phyloP scores from a whole-genome alignment of 2,888 invertebrate species.

The Endomychus coccineus region DNA sequence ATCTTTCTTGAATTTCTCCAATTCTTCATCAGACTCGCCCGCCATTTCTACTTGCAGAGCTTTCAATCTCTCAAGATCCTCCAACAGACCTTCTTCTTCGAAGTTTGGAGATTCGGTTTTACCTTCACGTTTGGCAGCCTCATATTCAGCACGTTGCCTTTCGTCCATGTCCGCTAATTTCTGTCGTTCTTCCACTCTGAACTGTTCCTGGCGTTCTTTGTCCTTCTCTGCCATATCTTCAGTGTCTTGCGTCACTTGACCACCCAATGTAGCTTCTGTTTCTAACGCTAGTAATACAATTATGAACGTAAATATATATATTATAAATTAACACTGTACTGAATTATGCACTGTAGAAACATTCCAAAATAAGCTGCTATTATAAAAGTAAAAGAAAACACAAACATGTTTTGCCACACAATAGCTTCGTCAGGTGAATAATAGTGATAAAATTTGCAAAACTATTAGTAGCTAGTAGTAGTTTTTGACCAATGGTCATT shows the following conservation, averaged over 20 bases:
- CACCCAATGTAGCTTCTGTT: not conserved
- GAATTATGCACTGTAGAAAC: too few relatives aligned
- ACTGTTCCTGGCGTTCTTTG: slow-evolving; percentile 1
- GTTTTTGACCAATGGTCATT: too few relatives aligned
- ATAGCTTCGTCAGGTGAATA: too few relatives aligned
- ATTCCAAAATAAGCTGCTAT: too few relatives aligned
- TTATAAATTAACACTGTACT: too few relatives aligned
- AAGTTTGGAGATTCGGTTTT: slow-evolving; percentile 9
- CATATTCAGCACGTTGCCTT: slow-evolving; percentile 9
- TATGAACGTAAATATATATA: too few relatives aligned
- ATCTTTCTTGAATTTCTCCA: slow-evolving; percentile 9
- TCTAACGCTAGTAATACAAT: too few relatives aligned
- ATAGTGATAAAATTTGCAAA: too few relatives aligned
- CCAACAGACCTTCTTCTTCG: slow-evolving; percentile 12
- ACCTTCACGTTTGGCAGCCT: slow-evolving; percentile 7
- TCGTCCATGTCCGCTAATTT: slow-evolving; percentile 11
- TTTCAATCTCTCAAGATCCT: slow-evolving; percentile 11
- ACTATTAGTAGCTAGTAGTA: too few relatives aligned
- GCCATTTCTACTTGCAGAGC: slow-evolving; percentile 13
- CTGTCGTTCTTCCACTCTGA: slow-evolving; percentile 8
- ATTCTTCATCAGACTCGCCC: slow-evolving; percentile 10
- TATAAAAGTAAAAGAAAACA: too few relatives aligned
- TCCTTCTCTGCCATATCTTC: slow-evolving; percentile 9
- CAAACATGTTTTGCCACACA: too few relatives aligned
- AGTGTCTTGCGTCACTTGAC: slow-evolving; percentile 6